Conservation (phyloP, 1,140 invertebrate genomes). For the Hyphantria cunea region DNA sequence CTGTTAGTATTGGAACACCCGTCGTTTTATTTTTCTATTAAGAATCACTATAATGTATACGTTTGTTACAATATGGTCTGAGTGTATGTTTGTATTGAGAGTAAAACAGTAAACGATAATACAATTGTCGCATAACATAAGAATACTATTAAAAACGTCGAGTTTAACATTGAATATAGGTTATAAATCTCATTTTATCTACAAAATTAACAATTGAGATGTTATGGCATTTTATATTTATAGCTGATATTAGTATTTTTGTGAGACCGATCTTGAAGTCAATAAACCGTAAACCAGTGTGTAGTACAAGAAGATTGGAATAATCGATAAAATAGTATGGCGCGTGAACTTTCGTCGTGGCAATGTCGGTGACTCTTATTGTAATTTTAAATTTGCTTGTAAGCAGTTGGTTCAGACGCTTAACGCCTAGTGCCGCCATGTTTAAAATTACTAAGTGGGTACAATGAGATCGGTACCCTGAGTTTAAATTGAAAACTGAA, state of each 20-base stretch:
- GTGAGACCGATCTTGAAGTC: constrained; percentile 16
- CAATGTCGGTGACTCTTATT: constrained; percentile 64
- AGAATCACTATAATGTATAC: background rate
- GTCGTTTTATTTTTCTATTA: constrained; percentile 3
- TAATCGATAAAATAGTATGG: constrained; percentile 58
- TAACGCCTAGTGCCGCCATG: constrained; percentile 35
- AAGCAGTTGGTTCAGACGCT: constrained; percentile 42
- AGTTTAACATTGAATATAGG: constrained; percentile 10
- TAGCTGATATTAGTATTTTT: constrained; percentile 11
- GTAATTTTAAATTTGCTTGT: constrained; percentile 74
- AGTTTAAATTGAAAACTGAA: constrained; percentile 25
- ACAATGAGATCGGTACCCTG: constrained; percentile 10
- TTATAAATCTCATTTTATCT: constrained; percentile 22
- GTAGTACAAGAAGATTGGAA: constrained; percentile 42
- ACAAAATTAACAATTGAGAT: constrained; percentile 11
- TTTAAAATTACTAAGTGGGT: constrained; percentile 24
- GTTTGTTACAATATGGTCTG: background rate
- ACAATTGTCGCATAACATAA: constrained; percentile 11
- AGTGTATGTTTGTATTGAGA: constrained; percentile 1
- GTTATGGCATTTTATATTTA: constrained; percentile 21
- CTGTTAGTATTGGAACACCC: background rate
- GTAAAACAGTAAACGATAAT: background rate
- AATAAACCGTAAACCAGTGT: constrained; percentile 29
- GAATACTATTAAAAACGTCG: constrained; percentile 15
- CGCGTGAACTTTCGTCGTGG: constrained; percentile 64